phyloP scores from a whole-genome alignment of 1,140 invertebrate genomes.

The Drosophila gunungcola region DNA sequence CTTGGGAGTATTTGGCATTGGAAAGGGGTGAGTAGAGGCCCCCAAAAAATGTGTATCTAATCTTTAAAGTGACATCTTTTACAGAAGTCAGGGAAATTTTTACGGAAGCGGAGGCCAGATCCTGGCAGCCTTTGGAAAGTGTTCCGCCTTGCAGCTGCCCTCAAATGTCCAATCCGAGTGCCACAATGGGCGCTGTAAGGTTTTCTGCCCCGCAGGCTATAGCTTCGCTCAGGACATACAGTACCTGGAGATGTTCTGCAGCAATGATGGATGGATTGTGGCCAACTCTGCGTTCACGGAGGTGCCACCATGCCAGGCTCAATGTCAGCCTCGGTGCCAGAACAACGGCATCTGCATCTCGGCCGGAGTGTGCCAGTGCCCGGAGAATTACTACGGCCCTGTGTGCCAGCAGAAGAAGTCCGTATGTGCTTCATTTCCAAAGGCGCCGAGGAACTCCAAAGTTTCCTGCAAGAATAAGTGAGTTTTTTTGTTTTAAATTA shows the following conservation, averaged over 20 bases:
- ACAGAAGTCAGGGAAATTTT: conserved; percentile 55
- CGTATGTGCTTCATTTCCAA: conserved; percentile 88
- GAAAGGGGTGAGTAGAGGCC: conserved; percentile 48
- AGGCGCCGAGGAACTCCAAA: conserved; percentile 88
- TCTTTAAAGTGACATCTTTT: not conserved
- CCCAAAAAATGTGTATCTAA: no score
- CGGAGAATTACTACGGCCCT: conserved; percentile 89
- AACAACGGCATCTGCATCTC: conserved; percentile 92
- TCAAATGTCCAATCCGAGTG: conserved; percentile 61
- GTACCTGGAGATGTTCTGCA: conserved; percentile 86
- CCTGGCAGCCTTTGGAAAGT: conserved; percentile 53
- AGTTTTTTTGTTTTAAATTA: conserved; percentile 65
- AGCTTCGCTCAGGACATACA: conserved; percentile 87
- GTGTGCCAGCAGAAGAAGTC: conserved; percentile 91
- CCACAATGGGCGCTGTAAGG: conserved; percentile 85
- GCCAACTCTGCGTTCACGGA: conserved; percentile 84
- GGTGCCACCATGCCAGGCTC: conserved; percentile 88
- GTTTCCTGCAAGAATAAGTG: conserved; percentile 88
- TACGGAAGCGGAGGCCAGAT: conserved; percentile 39
- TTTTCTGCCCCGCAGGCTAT: conserved; percentile 86
- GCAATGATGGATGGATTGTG: conserved; percentile 86
- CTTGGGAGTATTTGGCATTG: conserved; percentile 47
- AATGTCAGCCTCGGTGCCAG: conserved; percentile 89
- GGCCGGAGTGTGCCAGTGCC: conserved; percentile 90
- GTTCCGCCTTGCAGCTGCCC: conserved; percentile 50